These are phyloP conservation scores for Iselma pallidipennis DNA, from an alignment of 2,888 invertebrate species.

Conservation along the genomic window DNA sequence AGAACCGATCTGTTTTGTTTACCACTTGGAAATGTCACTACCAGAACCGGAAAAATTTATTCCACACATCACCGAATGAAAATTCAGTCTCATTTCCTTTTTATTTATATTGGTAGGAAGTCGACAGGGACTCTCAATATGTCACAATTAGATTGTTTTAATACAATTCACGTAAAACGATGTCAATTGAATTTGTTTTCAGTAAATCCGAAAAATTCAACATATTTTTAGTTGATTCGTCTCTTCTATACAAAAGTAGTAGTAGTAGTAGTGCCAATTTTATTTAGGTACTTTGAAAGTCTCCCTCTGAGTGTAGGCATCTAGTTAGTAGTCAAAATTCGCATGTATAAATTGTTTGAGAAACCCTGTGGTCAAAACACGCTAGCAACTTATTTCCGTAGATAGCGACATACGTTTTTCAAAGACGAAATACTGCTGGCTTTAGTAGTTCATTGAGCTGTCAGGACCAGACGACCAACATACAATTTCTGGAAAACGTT, in stretches of 20 bases:
- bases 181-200: no score
- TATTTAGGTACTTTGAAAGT: no score
- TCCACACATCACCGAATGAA: slow-evolving; percentile 10
- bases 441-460: slow-evolving; percentile 23
- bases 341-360: not conserved
- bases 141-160: no score
- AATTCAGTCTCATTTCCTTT: slow-evolving; percentile 7
- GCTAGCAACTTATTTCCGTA: slow-evolving; percentile 4
- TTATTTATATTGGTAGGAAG: no score
- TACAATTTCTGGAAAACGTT: not conserved
- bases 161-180: no score
- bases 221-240: no score
- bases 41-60: slow-evolving; percentile 11
- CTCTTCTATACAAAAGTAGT: no score
- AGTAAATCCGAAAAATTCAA: no score
- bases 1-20: slow-evolving; percentile 23
- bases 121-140: no score
- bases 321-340: no score
- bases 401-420: slow-evolving; percentile 8
- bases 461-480: slow-evolving; percentile 18
- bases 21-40: slow-evolving; percentile 21
- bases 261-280: no score
- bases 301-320: no score
- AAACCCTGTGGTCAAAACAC: not conserved
- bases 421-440: slow-evolving; percentile 9